Conservation (phyloP, 2,888 invertebrate species). For the Cataglyphis rosenhaueri region DNA sequence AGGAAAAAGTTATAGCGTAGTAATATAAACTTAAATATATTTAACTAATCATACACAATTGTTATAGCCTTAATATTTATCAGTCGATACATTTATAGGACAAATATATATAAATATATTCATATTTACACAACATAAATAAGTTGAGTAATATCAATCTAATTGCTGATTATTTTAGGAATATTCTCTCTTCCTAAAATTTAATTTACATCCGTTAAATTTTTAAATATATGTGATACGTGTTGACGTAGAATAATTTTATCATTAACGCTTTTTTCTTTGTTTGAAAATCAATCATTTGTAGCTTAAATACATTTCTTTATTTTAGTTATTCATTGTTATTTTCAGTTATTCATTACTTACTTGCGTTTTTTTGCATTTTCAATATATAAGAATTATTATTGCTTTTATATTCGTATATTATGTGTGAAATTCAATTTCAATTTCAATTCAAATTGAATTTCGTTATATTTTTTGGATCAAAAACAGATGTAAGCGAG, state of each 20-base stretch:
- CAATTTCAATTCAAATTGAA: neutral
- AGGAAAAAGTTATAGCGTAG: neutral
- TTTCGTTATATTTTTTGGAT: neutral
- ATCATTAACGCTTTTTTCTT: neutral
- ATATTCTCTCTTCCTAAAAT: neutral
- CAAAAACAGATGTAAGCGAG: neutral
- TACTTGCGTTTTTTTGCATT: neutral
- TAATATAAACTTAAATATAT: neutral
- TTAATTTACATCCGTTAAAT: neutral
- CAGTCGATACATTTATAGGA: neutral
- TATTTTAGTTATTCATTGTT: neutral
- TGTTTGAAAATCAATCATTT: neutral
- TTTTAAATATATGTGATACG: neutral
- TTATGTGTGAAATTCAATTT: neutral
- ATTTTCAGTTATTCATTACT: neutral
- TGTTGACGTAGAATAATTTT: neutral
- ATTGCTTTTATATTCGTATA: neutral
- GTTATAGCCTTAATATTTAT: neutral
- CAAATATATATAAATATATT: neutral
- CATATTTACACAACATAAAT: neutral
- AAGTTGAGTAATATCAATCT: neutral
- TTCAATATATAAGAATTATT: neutral
- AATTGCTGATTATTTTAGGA: neutral
- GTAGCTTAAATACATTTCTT: neutral
- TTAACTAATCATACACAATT: too few relatives aligned